Conservation (phyloP, 2,888 invertebrate species). For the Adineta ricciae region DNA sequence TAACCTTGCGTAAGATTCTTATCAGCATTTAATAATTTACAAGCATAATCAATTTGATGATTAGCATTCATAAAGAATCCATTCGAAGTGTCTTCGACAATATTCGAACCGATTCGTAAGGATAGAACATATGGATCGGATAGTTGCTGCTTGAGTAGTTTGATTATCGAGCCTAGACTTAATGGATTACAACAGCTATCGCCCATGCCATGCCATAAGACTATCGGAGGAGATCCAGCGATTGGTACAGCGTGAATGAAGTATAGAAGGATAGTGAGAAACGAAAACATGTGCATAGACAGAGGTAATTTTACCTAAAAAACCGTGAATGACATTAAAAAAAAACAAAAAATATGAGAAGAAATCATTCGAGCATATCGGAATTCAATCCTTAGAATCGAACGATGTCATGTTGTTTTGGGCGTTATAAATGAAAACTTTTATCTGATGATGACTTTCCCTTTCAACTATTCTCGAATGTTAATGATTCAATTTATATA, state of each 20-base stretch:
- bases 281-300: neutral
- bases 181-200: constrained; percentile 82
- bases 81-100: constrained; percentile 37
- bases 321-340: too few relatives aligned
- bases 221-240: constrained; percentile 57
- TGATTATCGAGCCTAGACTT: constrained; percentile 71
- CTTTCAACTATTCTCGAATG: too few relatives aligned
- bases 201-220: constrained; percentile 93
- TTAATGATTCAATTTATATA: too few relatives aligned
- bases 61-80: constrained; percentile 31
- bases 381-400: neutral
- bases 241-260: neutral
- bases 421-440: neutral
- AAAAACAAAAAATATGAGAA: neutral
- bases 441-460: too few relatives aligned
- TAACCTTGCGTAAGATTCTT: constrained; percentile 28
- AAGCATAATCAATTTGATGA: constrained; percentile 31
- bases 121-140: constrained; percentile 75
- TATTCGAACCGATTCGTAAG: constrained; percentile 63
- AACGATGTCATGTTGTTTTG: neutral
- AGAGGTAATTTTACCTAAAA: too few relatives aligned
- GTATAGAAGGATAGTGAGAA: neutral
- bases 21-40: constrained; percentile 31
- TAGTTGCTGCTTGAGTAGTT: constrained; percentile 58
- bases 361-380: too few relatives aligned